Evolutionary conservation across 2,113 vertebrate species (phyloP), one percentile per base, ranked within the genome.

Genomic region (Pseudorectes ferrugineus): DNA sequence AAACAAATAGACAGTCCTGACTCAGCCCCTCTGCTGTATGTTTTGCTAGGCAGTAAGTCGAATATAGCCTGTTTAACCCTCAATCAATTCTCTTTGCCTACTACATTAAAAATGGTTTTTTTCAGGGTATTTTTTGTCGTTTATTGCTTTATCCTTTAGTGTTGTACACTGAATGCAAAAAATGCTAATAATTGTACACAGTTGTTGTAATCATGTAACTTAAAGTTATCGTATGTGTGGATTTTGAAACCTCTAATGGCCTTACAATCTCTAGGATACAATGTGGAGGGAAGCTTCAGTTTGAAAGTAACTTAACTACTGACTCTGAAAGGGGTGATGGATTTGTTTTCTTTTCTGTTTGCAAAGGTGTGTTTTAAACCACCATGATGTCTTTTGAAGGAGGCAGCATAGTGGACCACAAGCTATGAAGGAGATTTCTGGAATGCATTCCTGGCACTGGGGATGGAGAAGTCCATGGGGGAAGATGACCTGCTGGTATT

Each of bases 191-290:
- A 7, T 68, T 12, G 2, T 15, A 14, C 9, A 61, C 5, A 8
- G 57, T 33, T 71, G 1, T 29, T 21, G 4, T 75, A 59, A 46
- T 51, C 58, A 28, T 8, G 14, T 49, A 38, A 78, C 19, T 36
- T 65, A n/a, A 65, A 88, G 24, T 51, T 57, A 23, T 9, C 0
- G 0, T 40, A 33, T 25, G 5, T 8, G 8, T 0, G 3, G 7
- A 3, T 84, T 77, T 70, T 6, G 5, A 67, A 62, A 23, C 67
- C 36, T 38, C 54, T 85, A 63, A 38, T 29, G 7, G 9, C 6
- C 6, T 67, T 29, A 10, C 33, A 49, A 75, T 72, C 8, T 71
- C 23, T 29, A 36, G 12, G 6, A 9, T 62, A 31, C 6, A 55
- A n/a, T 16, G 5, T 42, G 21, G 8, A 55, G 29, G 55, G 6